A percentile compares a stretch with the other conserved stretches of the same genome.
These are phyloP conservation scores for Chinchilla lanigera DNA, from an alignment of 2,113 vertebrate species.

Conservation along the genomic window DNA sequence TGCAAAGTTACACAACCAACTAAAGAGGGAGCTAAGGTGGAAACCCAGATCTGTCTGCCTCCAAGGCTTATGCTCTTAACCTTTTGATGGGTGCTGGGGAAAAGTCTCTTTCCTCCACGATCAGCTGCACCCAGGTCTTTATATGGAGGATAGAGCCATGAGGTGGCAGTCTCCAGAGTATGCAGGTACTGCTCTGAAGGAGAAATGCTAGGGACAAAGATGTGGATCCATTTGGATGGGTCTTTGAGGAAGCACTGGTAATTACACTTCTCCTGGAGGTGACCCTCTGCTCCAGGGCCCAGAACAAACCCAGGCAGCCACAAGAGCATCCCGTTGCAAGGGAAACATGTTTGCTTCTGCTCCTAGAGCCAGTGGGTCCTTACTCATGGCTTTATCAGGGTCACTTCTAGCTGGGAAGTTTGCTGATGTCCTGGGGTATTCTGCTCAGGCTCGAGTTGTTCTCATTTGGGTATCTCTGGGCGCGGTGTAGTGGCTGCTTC, in stretches of 20 bases:
- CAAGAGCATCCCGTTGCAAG: no score
- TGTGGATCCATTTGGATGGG: not conserved
- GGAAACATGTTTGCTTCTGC: not conserved
- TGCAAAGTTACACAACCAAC: not conserved
- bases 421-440: not conserved
- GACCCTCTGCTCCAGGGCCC: not conserved
- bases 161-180: not conserved
- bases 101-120: not conserved
- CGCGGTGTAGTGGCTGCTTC: not conserved
- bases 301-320: accelerated
- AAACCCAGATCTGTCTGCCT: not conserved
- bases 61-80: not conserved
- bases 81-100: accelerated
- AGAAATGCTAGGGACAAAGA: not conserved
- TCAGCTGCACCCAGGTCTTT: not conserved
- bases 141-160: not conserved
- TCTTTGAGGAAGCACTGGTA: not conserved
- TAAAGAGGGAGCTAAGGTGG: not conserved
- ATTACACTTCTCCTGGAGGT: not conserved
- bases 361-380: not conserved
- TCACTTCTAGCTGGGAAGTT: not conserved
- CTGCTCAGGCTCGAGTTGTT: not conserved
- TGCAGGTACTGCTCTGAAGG: not conserved
- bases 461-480: not conserved
- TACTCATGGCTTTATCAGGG: not conserved